phyloP scores from a whole-genome alignment of 2,797 vertebrate species.

The Hephaestus fuliginosus region DNA sequence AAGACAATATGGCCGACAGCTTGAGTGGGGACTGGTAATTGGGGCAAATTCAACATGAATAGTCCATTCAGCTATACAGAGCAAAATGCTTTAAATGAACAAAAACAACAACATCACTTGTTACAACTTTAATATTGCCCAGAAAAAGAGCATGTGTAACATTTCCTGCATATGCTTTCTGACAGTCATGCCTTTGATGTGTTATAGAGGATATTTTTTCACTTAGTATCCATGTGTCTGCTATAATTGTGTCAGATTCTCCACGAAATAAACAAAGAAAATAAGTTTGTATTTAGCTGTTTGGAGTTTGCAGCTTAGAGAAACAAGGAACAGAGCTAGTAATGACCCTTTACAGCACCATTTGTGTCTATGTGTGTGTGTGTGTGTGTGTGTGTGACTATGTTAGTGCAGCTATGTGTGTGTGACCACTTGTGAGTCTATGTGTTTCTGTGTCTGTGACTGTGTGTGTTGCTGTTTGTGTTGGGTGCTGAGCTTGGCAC shows the following conservation, averaged over 20 bases:
- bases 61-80: neutral
- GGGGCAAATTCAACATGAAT: constrained; percentile 3
- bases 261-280: constrained; percentile 18
- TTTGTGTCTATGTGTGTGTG: constrained; percentile 6
- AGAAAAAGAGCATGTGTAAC: neutral
- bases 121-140: neutral
- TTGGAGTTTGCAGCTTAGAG: constrained; percentile 83
- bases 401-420: neutral
- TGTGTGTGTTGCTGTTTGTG: constrained; percentile 61
- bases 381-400: constrained; percentile 3
- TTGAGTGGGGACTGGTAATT: constrained; percentile 11
- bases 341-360: constrained; percentile 25
- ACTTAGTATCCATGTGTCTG: neutral
- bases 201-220: neutral
- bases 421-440: constrained; percentile 15
- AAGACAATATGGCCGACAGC: constrained; percentile 8
- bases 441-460: constrained; percentile 23
- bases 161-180: neutral
- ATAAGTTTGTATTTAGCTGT: constrained; percentile 64
- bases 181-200: constrained; percentile 5
- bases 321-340: constrained; percentile 27
- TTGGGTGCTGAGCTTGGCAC: constrained; percentile 84
- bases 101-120: constrained; percentile 8
- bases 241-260: neutral
- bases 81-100: constrained; percentile 9